Evolutionary conservation across 2,113 vertebrate species (phyloP).

Genomic region (Choloepus hoffmanni): DNA sequence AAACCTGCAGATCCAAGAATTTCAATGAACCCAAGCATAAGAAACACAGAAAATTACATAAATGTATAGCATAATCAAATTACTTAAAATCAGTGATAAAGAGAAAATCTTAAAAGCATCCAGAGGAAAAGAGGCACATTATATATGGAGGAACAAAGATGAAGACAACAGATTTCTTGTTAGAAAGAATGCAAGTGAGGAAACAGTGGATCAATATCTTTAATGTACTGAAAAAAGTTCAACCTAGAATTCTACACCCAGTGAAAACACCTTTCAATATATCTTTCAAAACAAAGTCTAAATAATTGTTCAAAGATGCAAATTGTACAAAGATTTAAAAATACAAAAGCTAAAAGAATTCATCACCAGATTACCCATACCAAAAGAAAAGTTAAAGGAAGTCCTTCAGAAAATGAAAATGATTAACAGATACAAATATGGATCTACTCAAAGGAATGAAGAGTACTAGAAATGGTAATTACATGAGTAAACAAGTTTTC

Average conservation of each 20-base stretch:
- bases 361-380: not conserved
- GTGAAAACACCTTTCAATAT: constrained; percentile 3
- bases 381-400: not conserved
- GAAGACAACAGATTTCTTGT: not conserved
- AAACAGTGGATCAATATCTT: not conserved
- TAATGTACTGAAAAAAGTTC: not conserved
- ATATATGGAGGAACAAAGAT: not conserved
- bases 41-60: not conserved
- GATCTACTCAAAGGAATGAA: not conserved
- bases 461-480: not conserved
- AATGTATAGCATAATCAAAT: not conserved
- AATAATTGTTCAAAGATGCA: not conserved
- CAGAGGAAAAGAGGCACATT: not conserved
- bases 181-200: not conserved
- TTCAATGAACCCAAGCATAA: not conserved
- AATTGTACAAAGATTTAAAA: not conserved
- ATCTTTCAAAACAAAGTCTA: not conserved
- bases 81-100: not conserved
- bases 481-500: not conserved
- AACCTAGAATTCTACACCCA: not conserved
- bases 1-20: not conserved
- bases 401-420: not conserved
- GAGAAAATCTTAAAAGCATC: not conserved
- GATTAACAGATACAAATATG: not conserved
- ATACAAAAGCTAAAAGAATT: not conserved